phyloP scores from a whole-genome alignment of 1,140 invertebrate species.

The Drosophila albomicans region DNA sequence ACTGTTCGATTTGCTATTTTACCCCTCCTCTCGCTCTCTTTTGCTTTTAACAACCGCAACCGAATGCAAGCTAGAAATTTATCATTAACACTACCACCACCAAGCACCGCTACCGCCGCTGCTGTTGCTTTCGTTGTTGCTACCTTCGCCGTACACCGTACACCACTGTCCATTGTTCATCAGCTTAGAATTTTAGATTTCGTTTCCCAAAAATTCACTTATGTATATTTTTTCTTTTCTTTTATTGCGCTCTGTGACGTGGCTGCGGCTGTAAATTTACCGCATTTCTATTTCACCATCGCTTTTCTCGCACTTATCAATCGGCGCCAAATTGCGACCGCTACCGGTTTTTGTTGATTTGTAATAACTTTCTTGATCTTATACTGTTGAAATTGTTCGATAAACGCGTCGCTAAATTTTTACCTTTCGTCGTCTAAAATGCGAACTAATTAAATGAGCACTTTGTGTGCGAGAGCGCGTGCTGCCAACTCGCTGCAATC shows the following conservation, averaged over 20 bases:
- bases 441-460: constrained; percentile 81
- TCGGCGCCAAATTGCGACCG: constrained; percentile 32
- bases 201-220: constrained; percentile 48
- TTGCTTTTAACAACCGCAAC: constrained; percentile 15
- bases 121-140: background rate
- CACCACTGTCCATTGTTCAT: constrained; percentile 39
- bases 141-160: constrained; percentile 9
- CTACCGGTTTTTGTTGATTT: constrained; percentile 67
- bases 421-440: constrained; percentile 81
- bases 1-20: constrained; percentile 52
- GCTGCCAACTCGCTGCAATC: constrained; percentile 60
- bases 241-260: constrained; percentile 67
- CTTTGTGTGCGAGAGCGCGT: constrained; percentile 61
- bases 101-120: too few relatives aligned
- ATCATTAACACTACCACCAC: constrained; percentile 57
- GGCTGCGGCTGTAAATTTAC: constrained; percentile 77
- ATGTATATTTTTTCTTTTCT: constrained; percentile 6
- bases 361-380: constrained; percentile 45
- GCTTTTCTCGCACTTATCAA: constrained; percentile 43
- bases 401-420: constrained; percentile 75
- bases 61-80: constrained; percentile 60
- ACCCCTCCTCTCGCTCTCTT: constrained; percentile 40
- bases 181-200: constrained; percentile 59
- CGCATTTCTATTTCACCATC: constrained; percentile 59
- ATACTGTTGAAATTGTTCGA: constrained; percentile 53